Base-by-base conservation (phyloP, 2,797 vertebrate species). In the Lerista edwardsae region DNA sequence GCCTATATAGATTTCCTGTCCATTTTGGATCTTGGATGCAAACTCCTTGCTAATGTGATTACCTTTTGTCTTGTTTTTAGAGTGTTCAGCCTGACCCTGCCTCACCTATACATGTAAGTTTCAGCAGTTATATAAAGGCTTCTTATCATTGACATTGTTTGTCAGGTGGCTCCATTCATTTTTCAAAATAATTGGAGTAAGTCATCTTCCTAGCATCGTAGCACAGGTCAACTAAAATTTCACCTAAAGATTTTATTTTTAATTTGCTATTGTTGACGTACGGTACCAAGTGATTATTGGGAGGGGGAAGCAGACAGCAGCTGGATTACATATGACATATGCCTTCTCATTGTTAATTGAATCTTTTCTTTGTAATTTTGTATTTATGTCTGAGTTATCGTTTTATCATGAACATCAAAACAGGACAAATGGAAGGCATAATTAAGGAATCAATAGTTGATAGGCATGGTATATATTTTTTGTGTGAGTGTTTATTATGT, bases 41-140 rank as follows among this genome's bases (percentile, higher is more conserved):
- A 84, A 87, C 36, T 61, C 41, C 1, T 91, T 81, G 91, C 75
- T 64, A 82, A 86, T 47, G 39, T 27, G 11, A 9, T 86, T 64
- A 84, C 51, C 21, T 91, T 93, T 75, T 95, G 29, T 82, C 95
- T 93, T 96, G 67, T 95, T 97, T 97, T 76, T 93, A 99, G 99
- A 99, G 99, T 1, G 97, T 99, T 89, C 99, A 99, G 91, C 99
- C 99, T 29, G 99, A 99, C 90, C 98, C 99, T 29, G 98, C 98
- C 87, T 99, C 99, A 34, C 99, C 99, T 25, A 96, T 98, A 87
- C 99, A 99, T 59, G 99, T 99, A 95, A 99, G 99, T 98, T 75
- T 86, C 2, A 5, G 1, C 17, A n/a, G 3, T 62, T 3, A 68
- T 82, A 86, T 64, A 31, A 80, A 44, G 59, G 41, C 3, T 83